Base-by-base conservation (phyloP, 2,888 invertebrate species). In the Tromatobia lineatoria region DNA sequence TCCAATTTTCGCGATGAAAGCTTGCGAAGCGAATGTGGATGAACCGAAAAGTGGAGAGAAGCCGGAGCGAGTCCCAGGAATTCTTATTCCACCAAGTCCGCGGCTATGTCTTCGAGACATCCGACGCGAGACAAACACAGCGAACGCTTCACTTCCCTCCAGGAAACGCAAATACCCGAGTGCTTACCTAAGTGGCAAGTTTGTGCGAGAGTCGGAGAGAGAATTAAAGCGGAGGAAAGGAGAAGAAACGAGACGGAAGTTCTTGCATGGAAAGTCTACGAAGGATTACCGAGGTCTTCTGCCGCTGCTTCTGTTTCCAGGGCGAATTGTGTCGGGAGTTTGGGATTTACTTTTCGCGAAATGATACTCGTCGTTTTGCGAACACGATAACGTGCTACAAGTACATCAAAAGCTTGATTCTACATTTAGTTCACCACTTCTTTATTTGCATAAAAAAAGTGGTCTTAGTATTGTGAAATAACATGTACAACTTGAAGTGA, bases 121-220 rank as follows among this genome's bases (percentile, higher is more conserved):
- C 75, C 61, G 45, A 70, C 70, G 54, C 54, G 59, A 71, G 61
- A 83, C 59, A 52, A 78, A 66, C 66, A 66, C 52, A 59, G 15
- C 67, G 69, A 23, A 15, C 57, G 45, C 64, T 61, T 57, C 42
- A 18, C 45, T 23, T 54, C 67, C 29, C 71, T 54, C 25, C 84
- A 71, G 81, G 76, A 80, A 85, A 86, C 85, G 85, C 82, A 85
- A 86, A 86, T 85, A 85, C 84, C 67, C 76, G 61, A 80, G 80
- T 81, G 78, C 70, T 80, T 73, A 75, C 82, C 82, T 84, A 86
- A 86, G 86, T 86, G 85, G 85, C 77, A 86, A 86, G 86, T 86
- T 86, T 85, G 61, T 42, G 77, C 74, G 73, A 59, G 66, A 59
- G 59, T 50, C 34, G 61, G 52, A 70, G 59, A 70, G 84, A 81